Base-by-base conservation (phyloP, 53 echinoderm and acorn worm species). In the Holothuria scabra region DNA sequence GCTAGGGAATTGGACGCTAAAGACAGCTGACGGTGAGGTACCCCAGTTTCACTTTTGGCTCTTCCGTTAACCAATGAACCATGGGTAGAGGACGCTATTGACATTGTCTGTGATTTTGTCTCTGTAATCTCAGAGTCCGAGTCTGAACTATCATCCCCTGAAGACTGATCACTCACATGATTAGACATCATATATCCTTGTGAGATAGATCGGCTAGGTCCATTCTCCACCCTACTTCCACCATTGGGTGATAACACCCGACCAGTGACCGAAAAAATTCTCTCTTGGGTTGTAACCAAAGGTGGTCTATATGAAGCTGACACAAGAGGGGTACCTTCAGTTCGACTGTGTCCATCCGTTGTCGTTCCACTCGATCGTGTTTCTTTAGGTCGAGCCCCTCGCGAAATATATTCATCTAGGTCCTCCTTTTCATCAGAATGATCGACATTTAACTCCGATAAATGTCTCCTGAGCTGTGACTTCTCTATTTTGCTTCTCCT, bases 331-430 rank as follows among this genome's bases (percentile, higher is more conserved):
- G 60, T 23, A 9, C 30, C 80, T 29, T 76, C 67, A 12, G 57
- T 67, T 34, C 65, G 81, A 59, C 26, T 67, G 11, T 61, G 56
- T 8, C 79, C 85, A 58, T 84, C 89, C 24, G 55, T 82, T 28
- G 66, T 78, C 33, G 87, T 87, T 41, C 91, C 87, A 49, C 72
- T 63, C 28, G 84, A 74, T 30, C 91, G 48, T 34, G 35, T 80
- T 28, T 82, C 68, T 68, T 91, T 91, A n/a, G 91, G 91, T 21
- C 87, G 62, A 12, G 91, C 91, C 66, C 91, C 91, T 26, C 60
- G 48, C 28, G 88, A 74, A 14, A 84, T 68, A 38, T 88, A 91
- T 24, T 85, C 82, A 12, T 81, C 71, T 1, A 52, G 14, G 18
- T 18, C 52, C 11, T 52, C 52, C 18, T 52, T 52, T 48, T 79